Percentiles rank a stretch among this genome's conserved stretches.
These are phyloP conservation scores for Cheumatopsyche charites DNA, from an alignment of 1,140 invertebrate genomes.

Conservation along the genomic window DNA sequence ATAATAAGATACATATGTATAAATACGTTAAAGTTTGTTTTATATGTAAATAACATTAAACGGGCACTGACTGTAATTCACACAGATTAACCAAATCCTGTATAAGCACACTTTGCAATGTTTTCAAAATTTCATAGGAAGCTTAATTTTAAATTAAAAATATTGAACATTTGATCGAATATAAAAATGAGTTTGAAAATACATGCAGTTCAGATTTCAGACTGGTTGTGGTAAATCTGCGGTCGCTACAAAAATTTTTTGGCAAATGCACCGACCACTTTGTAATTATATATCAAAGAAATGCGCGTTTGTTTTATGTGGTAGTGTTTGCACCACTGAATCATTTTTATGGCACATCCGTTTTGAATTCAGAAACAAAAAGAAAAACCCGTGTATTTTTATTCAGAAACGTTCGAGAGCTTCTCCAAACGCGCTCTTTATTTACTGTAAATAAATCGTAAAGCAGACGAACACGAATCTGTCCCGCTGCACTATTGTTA, in stretches of 20 bases:
- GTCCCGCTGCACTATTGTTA: conserved; percentile 5
- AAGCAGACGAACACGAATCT: conserved; percentile 4
- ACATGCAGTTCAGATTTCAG: neutral
- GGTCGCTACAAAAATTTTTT: conserved; percentile 34
- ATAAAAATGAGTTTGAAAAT: neutral
- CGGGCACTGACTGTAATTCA: conserved; percentile 44
- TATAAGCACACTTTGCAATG: conserved; percentile 45
- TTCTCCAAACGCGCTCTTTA: too few relatives aligned
- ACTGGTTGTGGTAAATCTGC: neutral
- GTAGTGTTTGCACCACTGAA: neutral
- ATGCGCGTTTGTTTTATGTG: neutral
- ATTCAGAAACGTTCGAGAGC: too few relatives aligned
- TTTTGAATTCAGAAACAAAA: neutral
- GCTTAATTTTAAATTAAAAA: neutral
- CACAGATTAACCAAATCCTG: conserved; percentile 44
- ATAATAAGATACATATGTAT: too few relatives aligned
- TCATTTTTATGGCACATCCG: conserved; percentile 2
- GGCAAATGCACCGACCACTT: conserved; percentile 32
- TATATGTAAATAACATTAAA: neutral
- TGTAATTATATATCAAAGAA: conserved; percentile 18
- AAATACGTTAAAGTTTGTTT: neutral
- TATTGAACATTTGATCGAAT: neutral
- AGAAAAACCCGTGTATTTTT: conserved; percentile 1
- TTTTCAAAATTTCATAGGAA: conserved; percentile 43
- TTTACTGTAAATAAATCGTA: conserved; percentile 15